Conservation (phyloP, 2,888 invertebrate species). For the Parnassius glacialis region DNA sequence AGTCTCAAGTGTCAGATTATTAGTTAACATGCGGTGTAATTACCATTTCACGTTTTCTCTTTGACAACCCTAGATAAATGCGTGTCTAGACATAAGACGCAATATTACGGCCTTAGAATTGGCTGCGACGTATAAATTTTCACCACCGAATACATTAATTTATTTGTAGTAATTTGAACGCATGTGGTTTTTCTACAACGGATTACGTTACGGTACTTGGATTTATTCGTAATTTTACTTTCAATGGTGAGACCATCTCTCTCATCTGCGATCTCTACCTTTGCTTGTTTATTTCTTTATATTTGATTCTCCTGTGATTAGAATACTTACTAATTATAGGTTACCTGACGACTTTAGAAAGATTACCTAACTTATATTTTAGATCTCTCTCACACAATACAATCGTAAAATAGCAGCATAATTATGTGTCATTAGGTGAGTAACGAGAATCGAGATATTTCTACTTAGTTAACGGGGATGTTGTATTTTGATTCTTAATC, state of each 20-base stretch:
- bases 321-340: no score
- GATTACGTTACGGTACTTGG: conserved; percentile 4
- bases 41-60: not conserved
- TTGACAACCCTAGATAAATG: conserved; percentile 18
- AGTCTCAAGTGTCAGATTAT: not conserved
- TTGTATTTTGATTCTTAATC: no score
- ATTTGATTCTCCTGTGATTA: no score
- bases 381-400: no score
- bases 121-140: conserved; percentile 25
- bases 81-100: conserved; percentile 23
- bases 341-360: no score
- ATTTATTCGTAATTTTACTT: not conserved
- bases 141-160: conserved; percentile 26
- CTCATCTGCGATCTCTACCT: no score
- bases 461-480: no score
- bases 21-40: not conserved
- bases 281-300: no score
- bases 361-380: no score
- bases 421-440: no score
- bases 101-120: conserved; percentile 20
- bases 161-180: conserved; percentile 21
- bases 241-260: not conserved
- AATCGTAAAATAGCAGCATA: no score
- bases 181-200: conserved; percentile 15
- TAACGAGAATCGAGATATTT: no score